Percentiles rank a stretch among this genome's conserved stretches.
Evolutionary conservation across 1,140 invertebrate species (phyloP).

Genomic region (Orchestia grillus): DNA sequence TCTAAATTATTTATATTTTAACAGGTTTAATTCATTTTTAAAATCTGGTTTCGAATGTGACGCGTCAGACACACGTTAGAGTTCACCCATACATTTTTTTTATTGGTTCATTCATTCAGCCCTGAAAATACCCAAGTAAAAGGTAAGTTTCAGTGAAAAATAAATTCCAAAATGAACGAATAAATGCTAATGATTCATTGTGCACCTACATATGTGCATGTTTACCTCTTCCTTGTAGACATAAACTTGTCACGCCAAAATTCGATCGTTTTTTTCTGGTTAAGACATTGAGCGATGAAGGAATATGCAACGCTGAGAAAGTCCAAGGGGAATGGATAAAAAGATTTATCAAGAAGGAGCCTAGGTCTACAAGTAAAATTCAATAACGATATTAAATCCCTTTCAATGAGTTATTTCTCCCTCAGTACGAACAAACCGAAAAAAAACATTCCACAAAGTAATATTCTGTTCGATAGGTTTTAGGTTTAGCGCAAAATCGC

Average conservation of each 20-base stretch:
- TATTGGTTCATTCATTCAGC: too few relatives aligned
- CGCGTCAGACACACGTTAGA: too few relatives aligned
- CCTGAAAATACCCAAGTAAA: too few relatives aligned
- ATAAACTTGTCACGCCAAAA: not conserved
- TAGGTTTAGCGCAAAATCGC: not conserved
- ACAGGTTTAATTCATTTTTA: too few relatives aligned
- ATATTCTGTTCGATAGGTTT: not conserved
- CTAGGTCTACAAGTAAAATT: not conserved
- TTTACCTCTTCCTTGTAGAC: too few relatives aligned
- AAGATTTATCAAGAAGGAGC: not conserved
- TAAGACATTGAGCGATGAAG: not conserved
- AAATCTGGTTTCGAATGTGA: too few relatives aligned
- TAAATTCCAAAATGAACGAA: too few relatives aligned
- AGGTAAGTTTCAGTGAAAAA: too few relatives aligned
- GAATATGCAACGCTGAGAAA: not conserved
- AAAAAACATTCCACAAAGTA: not conserved
- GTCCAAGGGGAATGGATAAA: not conserved
- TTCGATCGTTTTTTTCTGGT: not conserved
- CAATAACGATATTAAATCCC: not conserved
- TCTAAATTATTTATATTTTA: too few relatives aligned
- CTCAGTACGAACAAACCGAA: not conserved
- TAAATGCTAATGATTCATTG: too few relatives aligned
- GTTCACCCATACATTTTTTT: too few relatives aligned
- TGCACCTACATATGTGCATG: too few relatives aligned
- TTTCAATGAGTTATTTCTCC: not conserved